Conservation (phyloP, 2,888 invertebrate species). For the Diloba caeruleocephala region DNA sequence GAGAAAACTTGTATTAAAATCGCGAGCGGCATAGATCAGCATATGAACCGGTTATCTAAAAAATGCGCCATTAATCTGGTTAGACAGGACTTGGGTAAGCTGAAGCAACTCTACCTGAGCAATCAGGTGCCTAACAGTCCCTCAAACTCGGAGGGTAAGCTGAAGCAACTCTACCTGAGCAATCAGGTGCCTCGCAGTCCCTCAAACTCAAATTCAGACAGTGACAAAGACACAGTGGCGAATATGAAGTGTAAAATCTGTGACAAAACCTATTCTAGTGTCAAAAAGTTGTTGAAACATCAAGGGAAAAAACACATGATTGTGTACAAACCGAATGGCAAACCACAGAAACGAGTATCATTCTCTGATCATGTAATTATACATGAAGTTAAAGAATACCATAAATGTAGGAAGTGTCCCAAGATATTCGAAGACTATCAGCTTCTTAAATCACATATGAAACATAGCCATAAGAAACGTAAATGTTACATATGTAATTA, state of each 20-base stretch:
- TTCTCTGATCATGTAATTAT: constrained; percentile 80
- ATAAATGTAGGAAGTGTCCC: constrained; percentile 79
- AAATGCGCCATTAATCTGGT: constrained; percentile 67
- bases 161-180: constrained; percentile 39
- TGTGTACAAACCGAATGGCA: constrained; percentile 59
- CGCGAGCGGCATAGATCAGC: constrained; percentile 2
- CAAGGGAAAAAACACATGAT: constrained; percentile 77
- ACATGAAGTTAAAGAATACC: constrained; percentile 77
- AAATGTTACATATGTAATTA: constrained; percentile 83
- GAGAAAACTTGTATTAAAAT: constrained; percentile 12
- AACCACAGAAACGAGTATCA: constrained; percentile 75
- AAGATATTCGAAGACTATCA: constrained; percentile 74
- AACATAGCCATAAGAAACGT: constrained; percentile 74
- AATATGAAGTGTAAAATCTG: constrained; percentile 75
- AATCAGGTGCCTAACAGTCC: constrained; percentile 23
- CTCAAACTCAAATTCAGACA: constrained; percentile 49
- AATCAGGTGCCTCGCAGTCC: constrained; percentile 22
- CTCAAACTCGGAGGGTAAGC: too few species aligned
- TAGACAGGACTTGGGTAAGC: constrained; percentile 63
- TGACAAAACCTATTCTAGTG: constrained; percentile 70
- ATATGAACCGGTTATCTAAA: constrained; percentile 47
- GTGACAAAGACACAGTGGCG: constrained; percentile 58
- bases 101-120: constrained; percentile 48
- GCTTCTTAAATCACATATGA: constrained; percentile 71
- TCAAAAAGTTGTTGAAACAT: constrained; percentile 74